Evolutionary conservation across 2,113 vertebrate genomes (phyloP), one percentile per base, ranked within the genome.

Genomic region (Pygoscelis antarcticus): DNA sequence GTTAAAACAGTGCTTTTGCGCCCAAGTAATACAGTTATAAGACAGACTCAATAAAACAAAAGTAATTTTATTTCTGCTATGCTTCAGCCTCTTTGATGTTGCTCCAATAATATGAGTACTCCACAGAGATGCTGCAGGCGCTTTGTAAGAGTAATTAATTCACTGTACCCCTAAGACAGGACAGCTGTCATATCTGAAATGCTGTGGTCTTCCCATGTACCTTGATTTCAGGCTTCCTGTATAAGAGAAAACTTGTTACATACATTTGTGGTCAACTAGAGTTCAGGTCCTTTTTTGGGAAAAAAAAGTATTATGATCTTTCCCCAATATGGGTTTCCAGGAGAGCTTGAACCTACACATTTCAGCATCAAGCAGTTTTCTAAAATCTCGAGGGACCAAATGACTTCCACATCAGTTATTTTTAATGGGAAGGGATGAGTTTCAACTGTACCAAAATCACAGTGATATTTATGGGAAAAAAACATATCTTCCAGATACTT

Each of bases 211-310:
- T 87, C 14, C 3, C 23, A 4, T 9, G 10, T 47, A 44, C 13
- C 13, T 72, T 76, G 49, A 18, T 64, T 80, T 64, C 18, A 72
- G 20, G 2, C 6, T 80, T 72, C 15, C 21, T 29, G 4, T 25
- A 1, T 17, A 25, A 47, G 3, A 78, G 8, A 60, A 80, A 27
- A 18, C 13, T 66, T 79, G 8, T 34, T 14, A n/a, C 8, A 25
- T 4, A 2, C 5, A 17, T 61, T 40, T 0, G 0, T 40, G 49
- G 13, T 57, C 42, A 52, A 6, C 9, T 17, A 34, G 20, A 85
- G 4, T 52, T n/a, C 30, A 30, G 3, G 34, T 54, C 7, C 4
- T 61, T 27, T 19, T 34, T 14, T 36, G 3, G 13, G 16, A 26
- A 40, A 30, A 30, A 12, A 22, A 42, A 52, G 32, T 19, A 25